Evolutionary conservation across 2,113 vertebrate genomes (phyloP), one percentile per base, ranked within the genome.

Genomic region (Scolopax mira): DNA sequence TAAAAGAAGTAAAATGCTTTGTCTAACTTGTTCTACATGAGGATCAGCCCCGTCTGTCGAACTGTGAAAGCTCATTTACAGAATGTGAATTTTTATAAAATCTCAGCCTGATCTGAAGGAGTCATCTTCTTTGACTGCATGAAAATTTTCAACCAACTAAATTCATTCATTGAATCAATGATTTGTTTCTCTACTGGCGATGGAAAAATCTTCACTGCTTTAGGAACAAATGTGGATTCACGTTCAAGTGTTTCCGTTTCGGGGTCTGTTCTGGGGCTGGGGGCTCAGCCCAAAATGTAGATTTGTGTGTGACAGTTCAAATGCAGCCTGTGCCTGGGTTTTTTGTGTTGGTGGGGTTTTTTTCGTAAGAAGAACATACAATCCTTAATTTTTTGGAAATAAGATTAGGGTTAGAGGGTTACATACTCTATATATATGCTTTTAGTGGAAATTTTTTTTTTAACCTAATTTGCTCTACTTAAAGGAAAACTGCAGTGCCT

Each of bases 21-120:
- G 83, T 61, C 72, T 41, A 31, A 72, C 73, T 7, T 35, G 74
- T 80, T 80, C 39, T 67, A 28, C 73, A 10, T 23, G 18, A 97
- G 95, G 96, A 90, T 94, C 77, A 69, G 94, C 90, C 94, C 80
- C 4, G 11, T 41, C 90, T 69, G 21, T 57, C 48, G 90, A 96
- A 98, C 98, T 98, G 98, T 98, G 98, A 98, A 98, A 88, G 96
- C 90, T 95, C 65, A 97, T 90, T 94, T 97, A 92, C 94, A 97
- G 70, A 98, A 98, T 98, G 98, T 98, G 98, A 98, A 98, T 94
- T 95, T 88, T 94, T 96, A 64, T 87, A 81, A 92, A 96, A 96
- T 94, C 94, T 94, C 93, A 94, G 70, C 90, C 89, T 72, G 88
- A 94, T 96, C 83, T 96, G 97, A 97, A 97, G 97, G 97, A 97